These are phyloP conservation scores for Muraenolepis orangiensis DNA, from an alignment of 2,797 vertebrate genomes.

Conservation along the genomic window DNA sequence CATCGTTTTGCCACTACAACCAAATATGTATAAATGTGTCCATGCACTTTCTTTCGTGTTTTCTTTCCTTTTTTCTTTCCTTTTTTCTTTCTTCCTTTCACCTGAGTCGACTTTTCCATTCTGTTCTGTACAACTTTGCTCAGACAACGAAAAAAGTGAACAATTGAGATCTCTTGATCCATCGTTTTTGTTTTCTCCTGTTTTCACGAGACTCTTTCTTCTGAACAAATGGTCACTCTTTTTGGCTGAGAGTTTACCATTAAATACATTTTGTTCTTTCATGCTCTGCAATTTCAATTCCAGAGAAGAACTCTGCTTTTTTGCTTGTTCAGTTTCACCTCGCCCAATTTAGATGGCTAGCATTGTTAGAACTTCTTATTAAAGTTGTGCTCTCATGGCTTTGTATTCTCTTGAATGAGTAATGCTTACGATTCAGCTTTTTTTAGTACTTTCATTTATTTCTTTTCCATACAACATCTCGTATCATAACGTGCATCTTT, in stretches of 20 bases:
- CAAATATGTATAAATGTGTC: no score
- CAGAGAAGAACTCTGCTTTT: neutral
- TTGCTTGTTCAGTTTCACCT: neutral
- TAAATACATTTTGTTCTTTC: neutral
- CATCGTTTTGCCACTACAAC: neutral
- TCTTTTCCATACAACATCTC: neutral
- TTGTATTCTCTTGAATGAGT: neutral
- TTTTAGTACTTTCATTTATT: neutral
- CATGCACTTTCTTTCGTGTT: neutral
- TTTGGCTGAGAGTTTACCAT: neutral
- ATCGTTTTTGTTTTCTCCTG: neutral
- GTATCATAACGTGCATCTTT: neutral
- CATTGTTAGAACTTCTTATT: neutral
- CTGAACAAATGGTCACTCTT: neutral
- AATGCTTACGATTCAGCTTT: neutral
- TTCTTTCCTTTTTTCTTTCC: no score
- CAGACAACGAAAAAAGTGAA: neutral
- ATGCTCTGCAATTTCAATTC: neutral
- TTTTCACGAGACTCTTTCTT: neutral
- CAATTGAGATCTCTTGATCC: neutral
- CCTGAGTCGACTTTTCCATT: neutral
- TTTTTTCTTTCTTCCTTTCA: neutral
- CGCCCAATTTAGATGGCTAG: neutral
- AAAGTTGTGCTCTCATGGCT: neutral
- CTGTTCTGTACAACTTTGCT: neutral